These are phyloP conservation scores for Apis dorsata DNA, from an alignment of 1,140 invertebrate species.

Conservation along the genomic window DNA sequence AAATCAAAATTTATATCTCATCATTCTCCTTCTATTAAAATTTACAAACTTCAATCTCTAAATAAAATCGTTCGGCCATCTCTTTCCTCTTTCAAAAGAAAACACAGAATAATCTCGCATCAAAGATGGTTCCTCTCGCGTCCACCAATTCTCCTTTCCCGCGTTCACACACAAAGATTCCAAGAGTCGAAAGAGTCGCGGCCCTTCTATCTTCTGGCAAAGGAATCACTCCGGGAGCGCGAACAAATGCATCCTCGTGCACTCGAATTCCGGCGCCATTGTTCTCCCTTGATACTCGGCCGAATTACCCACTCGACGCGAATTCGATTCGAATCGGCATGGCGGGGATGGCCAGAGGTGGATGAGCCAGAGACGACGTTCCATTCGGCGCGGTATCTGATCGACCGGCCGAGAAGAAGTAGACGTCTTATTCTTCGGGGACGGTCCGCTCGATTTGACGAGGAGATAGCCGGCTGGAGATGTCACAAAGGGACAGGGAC, in stretches of 20 bases:
- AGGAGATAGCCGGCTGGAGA: constrained; percentile 54
- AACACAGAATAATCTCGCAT: neutral
- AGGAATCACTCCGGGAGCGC: neutral
- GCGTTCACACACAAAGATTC: neutral
- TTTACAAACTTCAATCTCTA: too few relatives aligned
- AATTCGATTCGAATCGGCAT: constrained; percentile 47
- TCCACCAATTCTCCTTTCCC: neutral
- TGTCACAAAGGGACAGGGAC: constrained; percentile 55
- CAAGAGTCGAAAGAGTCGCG: neutral
- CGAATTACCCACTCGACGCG: constrained; percentile 53
- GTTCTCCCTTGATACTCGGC: constrained; percentile 28
- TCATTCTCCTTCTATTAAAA: too few relatives aligned
- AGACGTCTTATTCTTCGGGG: constrained; percentile 63
- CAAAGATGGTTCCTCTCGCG: neutral
- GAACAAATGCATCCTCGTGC: constrained; percentile 24
- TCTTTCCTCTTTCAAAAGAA: neutral
- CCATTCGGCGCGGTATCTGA: constrained; percentile 53
- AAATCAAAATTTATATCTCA: too few relatives aligned
- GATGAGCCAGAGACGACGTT: constrained; percentile 54
- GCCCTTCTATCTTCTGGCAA: neutral
- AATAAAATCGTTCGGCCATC: too few relatives aligned
- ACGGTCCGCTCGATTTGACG: constrained; percentile 56
- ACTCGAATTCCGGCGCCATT: constrained; percentile 22
- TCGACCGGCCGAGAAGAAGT: constrained; percentile 47
- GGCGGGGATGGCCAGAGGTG: neutral